Conservation (phyloP, 2,888 invertebrate genomes). For the Lasioglossum morio region DNA sequence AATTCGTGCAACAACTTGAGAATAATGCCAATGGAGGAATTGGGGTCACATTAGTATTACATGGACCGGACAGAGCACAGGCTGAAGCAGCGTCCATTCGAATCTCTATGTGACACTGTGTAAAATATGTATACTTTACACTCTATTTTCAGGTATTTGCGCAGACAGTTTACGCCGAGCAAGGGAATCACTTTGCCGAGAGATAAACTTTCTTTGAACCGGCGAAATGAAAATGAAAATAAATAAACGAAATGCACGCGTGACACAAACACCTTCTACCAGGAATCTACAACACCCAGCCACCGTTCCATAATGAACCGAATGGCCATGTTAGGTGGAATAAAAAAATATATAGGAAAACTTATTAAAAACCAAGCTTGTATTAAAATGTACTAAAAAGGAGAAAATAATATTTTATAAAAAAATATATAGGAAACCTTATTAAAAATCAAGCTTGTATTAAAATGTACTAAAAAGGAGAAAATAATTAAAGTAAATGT, state of each 20-base stretch:
- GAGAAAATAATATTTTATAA: too few relatives aligned
- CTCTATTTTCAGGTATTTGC: constrained; percentile 23
- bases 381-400: too few relatives aligned
- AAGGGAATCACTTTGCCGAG: neutral
- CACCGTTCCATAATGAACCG: neutral
- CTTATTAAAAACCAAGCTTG: too few relatives aligned
- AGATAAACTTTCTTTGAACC: constrained; percentile 30
- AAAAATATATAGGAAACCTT: too few relatives aligned
- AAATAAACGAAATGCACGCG: neutral
- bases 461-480: too few relatives aligned
- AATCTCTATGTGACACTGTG: neutral
- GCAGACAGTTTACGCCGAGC: constrained; percentile 4
- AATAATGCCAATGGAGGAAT: constrained; percentile 7
- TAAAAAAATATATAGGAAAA: too few relatives aligned
- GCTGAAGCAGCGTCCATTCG: neutral
- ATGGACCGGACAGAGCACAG: neutral
- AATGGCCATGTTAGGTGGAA: too few relatives aligned
- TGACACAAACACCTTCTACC: neutral
- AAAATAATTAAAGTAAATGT: too few relatives aligned
- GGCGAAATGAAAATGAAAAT: constrained; percentile 45
- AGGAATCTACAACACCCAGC: neutral
- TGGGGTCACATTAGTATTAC: constrained; percentile 1
- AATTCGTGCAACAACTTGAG: constrained; percentile 1
- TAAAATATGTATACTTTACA: constrained; percentile 13
- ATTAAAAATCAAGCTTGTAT: too few relatives aligned